Evolutionary conservation across 1,140 invertebrate genomes (phyloP), one percentile per base, ranked within the genome.

Genomic region (Diabrotica virgifera): DNA sequence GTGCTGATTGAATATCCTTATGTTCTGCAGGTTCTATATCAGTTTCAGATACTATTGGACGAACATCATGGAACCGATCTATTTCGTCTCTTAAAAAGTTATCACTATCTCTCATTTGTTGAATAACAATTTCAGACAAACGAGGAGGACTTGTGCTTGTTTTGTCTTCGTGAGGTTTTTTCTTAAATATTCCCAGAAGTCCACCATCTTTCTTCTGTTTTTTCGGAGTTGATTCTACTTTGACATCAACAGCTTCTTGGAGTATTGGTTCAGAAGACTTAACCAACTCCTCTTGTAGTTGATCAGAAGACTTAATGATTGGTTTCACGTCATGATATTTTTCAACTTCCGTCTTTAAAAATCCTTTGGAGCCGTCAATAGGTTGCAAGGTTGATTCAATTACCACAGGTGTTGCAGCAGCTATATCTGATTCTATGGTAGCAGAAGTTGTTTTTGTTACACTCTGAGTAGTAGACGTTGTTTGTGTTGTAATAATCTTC

Each of bases 61-160:
- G 63, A 36, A 69, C 64, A 54, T 69, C 70, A 52, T 71, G 61
- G 40, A 61, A 69, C 38, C 54, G 59, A 24, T 50, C 57, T 50
- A 71, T 36, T 69, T 69, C 70, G 5, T 52, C 57, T 54, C 67
- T 58, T 9, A 71, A 59, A 38, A 71, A 69, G 38, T 12, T 37
- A 8, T 12, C 10, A 24, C 62, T 60, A 8, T 68, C 56, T 12
- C 63, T 13, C 55, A 66, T 60, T 8, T 63, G 12, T 60, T 64
- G 8, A 36, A 58, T 37, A 7, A 54, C 40, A 6, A 46, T 46
- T 46, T 46, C 59, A 46, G 40, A 46, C 6, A 46, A 46, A 6
- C 8, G 40, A 10, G n/a, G 40, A 10, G 40, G 5, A n/a, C 40
- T 46, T 10, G 40, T 46, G n/a, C 8, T n/a, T 46, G 40, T n/a